Evolutionary conservation across 1,140 invertebrate genomes (phyloP).

Genomic region (Chlorops oryzae): DNA sequence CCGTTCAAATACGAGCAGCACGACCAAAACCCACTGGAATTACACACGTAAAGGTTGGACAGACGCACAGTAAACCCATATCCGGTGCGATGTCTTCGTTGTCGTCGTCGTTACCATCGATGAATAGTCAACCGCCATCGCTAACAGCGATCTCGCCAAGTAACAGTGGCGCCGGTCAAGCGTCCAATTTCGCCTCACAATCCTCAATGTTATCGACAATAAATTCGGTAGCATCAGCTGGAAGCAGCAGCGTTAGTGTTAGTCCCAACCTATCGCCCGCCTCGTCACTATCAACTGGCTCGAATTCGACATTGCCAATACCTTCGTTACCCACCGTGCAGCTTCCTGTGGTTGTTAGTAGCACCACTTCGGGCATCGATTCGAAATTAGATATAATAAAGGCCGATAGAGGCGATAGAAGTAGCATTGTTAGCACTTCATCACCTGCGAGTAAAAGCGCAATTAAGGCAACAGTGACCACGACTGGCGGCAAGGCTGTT

Average conservation of each 20-base stretch:
- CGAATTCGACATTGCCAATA: constrained; percentile 31
- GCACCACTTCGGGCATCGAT: not conserved
- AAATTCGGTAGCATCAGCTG: constrained; percentile 17
- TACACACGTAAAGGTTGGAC: constrained; percentile 47
- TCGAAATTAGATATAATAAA: constrained; percentile 30
- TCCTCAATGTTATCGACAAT: constrained; percentile 38
- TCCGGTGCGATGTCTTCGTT: constrained; percentile 23
- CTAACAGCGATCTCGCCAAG: constrained; percentile 40
- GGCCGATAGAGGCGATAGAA: constrained; percentile 38
- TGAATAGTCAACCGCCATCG: constrained; percentile 38
- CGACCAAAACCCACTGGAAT: constrained; percentile 27
- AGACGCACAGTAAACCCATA: constrained; percentile 46
- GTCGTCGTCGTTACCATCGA: constrained; percentile 3
- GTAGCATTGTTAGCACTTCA: constrained; percentile 25
- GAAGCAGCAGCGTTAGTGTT: too few relatives aligned
- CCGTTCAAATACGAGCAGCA: constrained; percentile 40
- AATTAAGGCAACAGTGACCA: constrained; percentile 22
- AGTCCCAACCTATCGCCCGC: constrained; percentile 2
- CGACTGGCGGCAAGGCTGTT: constrained; percentile 24
- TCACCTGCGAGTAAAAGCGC: constrained; percentile 21
- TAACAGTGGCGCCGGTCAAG: too few relatives aligned
- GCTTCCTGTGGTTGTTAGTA: constrained; percentile 18
- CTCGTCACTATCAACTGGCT: constrained; percentile 24
- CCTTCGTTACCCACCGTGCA: constrained; percentile 42
- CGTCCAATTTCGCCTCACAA: too few relatives aligned